Evolutionary conservation across 2,797 vertebrate species (phyloP), one percentile per base, ranked within the genome.

Genomic region (Artibeus jamaicensis): DNA sequence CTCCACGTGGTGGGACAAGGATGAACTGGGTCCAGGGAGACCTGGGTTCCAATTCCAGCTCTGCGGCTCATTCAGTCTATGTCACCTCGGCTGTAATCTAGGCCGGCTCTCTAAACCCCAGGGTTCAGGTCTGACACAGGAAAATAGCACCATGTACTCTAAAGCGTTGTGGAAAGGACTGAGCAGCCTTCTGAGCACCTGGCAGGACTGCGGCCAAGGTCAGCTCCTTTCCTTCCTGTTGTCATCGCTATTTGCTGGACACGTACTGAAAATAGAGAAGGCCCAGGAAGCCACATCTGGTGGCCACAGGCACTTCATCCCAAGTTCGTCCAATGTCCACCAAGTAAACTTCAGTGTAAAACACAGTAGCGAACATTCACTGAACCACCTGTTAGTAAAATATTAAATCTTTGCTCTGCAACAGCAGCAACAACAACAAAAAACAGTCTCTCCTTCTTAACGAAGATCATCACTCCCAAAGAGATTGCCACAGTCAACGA

Each of bases 341-440:
- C 93, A 85, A 97, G 89, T 88, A 77, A 98, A 79, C 68, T 79
- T 94, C 67, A 82, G 82, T 24, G n/a, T 68, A 19, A 70, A 85
- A 79, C 48, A 59, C 39, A 87, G 34, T 5, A 70, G 71, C 32
- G 37, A 68, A 11, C 15, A 37, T 76, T 70, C 92, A 50, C 16
- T 65, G 42, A 76, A 57, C 12, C 71, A 81, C 86, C 21, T 62
- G 18, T 16, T 39, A 84, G 32, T 29, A 77, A 95, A 94, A 79
- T 39, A 96, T 70, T 55, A 79, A 88, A 77, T n/a, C 59, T 97
- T 91, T 86, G 59, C 92, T 96, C 86, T 73, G 42, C 34, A 32
- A 77, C 44, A 50, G 6, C 12, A 71, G 48, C 42, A 57, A 74
- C n/a, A 57, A 74, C n/a, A n/a, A n/a, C n/a, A n/a, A 39, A 70